A percentile compares a stretch with the other conserved stretches of the same genome.
Evolutionary conservation across 2,888 invertebrate species (phyloP).

Genomic region (Crematogaster levior): DNA sequence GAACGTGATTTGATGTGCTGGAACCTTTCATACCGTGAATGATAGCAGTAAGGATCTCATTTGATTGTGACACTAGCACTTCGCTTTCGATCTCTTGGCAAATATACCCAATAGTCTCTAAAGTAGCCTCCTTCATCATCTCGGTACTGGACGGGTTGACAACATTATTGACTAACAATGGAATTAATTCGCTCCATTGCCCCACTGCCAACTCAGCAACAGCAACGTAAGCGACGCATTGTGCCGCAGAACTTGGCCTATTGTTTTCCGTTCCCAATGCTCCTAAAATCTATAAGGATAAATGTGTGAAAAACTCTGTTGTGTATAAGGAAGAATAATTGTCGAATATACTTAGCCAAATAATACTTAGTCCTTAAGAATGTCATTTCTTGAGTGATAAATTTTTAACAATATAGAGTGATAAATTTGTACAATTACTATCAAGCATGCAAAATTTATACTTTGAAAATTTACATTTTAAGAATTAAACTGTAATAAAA

Average conservation of each 20-base stretch:
- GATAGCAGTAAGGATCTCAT: slow-evolving; percentile 99
- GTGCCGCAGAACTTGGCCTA: slow-evolving; percentile 98
- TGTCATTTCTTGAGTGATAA: neutral
- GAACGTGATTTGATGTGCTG: slow-evolving; percentile 97
- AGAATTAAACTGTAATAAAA: neutral
- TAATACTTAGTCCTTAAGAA: neutral
- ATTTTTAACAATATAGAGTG: neutral
- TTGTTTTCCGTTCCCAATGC: slow-evolving; percentile 98
- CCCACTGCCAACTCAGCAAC: slow-evolving; percentile 97
- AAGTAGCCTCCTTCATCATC: slow-evolving; percentile 97
- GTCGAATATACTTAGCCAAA: neutral
- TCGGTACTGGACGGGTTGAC: slow-evolving; percentile 95
- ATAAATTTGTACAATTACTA: neutral
- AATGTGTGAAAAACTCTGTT: neutral
- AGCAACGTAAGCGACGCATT: slow-evolving; percentile 99
- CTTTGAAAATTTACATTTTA: neutral
- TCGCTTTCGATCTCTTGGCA: slow-evolving; percentile 99
- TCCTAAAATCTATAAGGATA: slow-evolving; percentile 90
- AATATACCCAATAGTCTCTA: slow-evolving; percentile 99
- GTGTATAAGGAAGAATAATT: neutral
- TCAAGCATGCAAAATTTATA: neutral
- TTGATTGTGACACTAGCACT: slow-evolving; percentile 96
- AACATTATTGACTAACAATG: slow-evolving; percentile 95
- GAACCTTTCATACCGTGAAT: slow-evolving; percentile 99
- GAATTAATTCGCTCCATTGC: slow-evolving; percentile 97